phyloP scores from a whole-genome alignment of 2,888 invertebrate genomes.

The Cephus nigrinus region DNA sequence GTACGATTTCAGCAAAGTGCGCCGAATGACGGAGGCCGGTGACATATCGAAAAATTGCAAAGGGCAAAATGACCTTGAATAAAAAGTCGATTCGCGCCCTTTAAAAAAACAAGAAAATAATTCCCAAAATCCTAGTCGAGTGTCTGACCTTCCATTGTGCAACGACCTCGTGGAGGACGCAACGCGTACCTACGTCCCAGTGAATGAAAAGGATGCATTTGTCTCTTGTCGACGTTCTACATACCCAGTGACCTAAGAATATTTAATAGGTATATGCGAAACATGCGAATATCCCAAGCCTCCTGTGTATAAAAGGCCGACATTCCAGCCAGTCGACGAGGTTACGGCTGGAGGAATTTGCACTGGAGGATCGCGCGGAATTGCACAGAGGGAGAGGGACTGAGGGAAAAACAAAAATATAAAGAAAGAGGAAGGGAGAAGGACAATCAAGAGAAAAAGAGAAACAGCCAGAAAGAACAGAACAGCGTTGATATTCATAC shows the following conservation, averaged over 20 bases:
- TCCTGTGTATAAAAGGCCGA: neutral
- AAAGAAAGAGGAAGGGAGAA: constrained; percentile 8
- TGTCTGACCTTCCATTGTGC: neutral
- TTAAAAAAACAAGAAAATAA: neutral
- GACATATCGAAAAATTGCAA: neutral
- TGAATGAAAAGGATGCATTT: neutral
- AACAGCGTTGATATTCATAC: constrained; percentile 21
- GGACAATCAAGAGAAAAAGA: constrained; percentile 6
- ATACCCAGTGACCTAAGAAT: neutral
- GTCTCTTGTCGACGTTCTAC: neutral
- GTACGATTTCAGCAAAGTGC: neutral
- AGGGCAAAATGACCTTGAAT: no score
- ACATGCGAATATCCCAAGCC: neutral
- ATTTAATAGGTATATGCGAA: neutral
- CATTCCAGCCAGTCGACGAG: neutral
- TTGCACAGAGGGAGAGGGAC: neutral
- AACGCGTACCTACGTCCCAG: neutral
- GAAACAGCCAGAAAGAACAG: constrained; percentile 19
- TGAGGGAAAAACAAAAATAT: neutral
- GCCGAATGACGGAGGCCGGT: neutral
- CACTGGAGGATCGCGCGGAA: neutral
- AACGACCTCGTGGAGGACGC: neutral
- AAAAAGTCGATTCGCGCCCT: neutral
- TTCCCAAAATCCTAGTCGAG: neutral
- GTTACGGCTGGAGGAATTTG: neutral